Conservation (phyloP, 2,888 invertebrate genomes). For the Ophion slaviceki region DNA sequence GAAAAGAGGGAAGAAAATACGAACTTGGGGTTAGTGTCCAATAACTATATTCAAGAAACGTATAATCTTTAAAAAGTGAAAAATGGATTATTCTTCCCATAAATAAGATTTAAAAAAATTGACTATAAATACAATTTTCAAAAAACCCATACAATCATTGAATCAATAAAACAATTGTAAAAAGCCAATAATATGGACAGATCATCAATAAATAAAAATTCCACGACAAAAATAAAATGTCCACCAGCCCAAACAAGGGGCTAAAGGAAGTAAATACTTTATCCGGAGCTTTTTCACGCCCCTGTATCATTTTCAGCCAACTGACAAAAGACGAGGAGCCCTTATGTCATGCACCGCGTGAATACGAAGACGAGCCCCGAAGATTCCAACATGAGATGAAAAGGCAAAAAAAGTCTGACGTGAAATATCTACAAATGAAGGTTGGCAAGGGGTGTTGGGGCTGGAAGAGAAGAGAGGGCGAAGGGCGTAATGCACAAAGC, state of each 20-base stretch:
- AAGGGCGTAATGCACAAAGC: slow-evolving; percentile 31
- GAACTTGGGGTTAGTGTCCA: no score
- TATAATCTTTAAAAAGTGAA: no score
- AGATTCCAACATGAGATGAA: background rate
- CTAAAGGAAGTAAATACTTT: background rate
- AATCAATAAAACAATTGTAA: background rate
- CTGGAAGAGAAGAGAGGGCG: slow-evolving; percentile 8
- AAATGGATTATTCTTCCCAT: no score
- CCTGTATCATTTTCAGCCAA: background rate
- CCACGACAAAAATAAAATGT: background rate
- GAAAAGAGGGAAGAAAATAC: no score
- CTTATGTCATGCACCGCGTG: background rate
- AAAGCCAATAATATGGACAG: background rate
- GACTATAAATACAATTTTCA: no score
- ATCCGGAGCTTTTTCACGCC: background rate
- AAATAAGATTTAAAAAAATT: no score
- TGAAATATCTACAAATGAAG: slow-evolving; percentile 10
- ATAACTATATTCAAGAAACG: no score
- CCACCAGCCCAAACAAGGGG: background rate
- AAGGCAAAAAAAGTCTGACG: slow-evolving; percentile 1
- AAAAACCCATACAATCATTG: background rate
- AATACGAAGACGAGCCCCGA: background rate
- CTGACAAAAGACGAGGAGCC: background rate
- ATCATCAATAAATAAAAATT: background rate
- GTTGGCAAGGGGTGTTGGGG: slow-evolving; percentile 16